These are phyloP conservation scores for Gymnobelideus leadbeateri DNA, from an alignment of 2,113 vertebrate species.

Conservation along the genomic window DNA sequence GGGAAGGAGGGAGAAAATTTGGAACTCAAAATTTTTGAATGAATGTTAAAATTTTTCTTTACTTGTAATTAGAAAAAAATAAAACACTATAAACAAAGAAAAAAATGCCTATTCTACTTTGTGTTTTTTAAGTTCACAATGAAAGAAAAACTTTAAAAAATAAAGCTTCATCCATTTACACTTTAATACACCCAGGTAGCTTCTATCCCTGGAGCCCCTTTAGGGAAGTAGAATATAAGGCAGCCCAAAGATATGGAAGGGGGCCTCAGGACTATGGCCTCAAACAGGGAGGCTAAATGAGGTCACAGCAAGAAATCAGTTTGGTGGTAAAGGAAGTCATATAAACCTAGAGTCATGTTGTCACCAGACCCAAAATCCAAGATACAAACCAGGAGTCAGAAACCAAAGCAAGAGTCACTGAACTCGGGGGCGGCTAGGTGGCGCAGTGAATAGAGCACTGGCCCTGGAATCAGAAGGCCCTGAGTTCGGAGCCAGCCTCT, in stretches of 20 bases:
- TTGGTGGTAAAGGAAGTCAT: background rate
- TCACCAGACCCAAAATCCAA: background rate
- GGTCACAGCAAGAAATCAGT: background rate
- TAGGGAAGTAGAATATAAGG: background rate
- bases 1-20: background rate
- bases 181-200: background rate
- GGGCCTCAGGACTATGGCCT: background rate
- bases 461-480: too few relatives aligned
- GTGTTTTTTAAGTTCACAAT: background rate
- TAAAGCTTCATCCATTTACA: background rate
- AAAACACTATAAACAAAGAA: background rate
- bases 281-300: background rate
- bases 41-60: background rate
- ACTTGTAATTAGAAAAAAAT: background rate
- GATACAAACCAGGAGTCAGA: background rate
- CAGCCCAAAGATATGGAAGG: background rate
- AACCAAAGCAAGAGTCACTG: background rate
- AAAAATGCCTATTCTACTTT: background rate
- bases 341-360: background rate
- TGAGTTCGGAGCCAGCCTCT: too few relatives aligned
- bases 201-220: background rate
- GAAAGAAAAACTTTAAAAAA: background rate
- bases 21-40: background rate
- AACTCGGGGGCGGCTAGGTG: too few relatives aligned
- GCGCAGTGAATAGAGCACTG: too few relatives aligned